Base-by-base conservation (phyloP, 37 sponge, comb jelly and placozoan species). In the Mnemiopsis leidyi region DNA sequence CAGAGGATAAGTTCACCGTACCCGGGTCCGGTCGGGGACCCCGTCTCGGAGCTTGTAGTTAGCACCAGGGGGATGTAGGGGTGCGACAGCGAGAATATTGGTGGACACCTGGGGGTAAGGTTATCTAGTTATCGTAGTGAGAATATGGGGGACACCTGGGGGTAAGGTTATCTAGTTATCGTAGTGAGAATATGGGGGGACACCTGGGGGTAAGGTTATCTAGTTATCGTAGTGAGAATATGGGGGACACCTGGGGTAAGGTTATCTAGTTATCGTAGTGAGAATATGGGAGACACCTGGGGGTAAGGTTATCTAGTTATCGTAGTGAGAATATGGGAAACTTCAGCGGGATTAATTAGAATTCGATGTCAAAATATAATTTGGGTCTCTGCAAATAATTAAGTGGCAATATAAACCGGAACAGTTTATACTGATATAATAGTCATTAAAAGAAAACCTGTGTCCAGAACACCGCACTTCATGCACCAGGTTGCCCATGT, bases 31-130 rank as follows among this genome's bases (percentile, higher is more conserved):
- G 35, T 20, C 36, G 32, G 82, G 35, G 36, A 36, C 1, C 82
- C 82, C 7, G 82, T 79, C 37, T 79, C 82, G 3, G 82, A 79
- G 36, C 36, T 34, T 23, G 82, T 79, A 23, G 82, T 79, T 36
- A 79, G 82, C 7, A 29, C 82, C 36, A 79, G 82, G 16, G 82
- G 82, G 21, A 79, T 79, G 82, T 79, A 79, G 82, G 82, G 82
- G 82, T 79, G 82, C 36, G 82, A 79, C 31, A 29, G 23, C 7
- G 82, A 79, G 35, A 29, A 36, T 29, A 79, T 30, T 23, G 82
- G 82, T 3, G 34, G 29, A 23, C 23, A 23, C 82, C 29, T 23
- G 38, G 38, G 82, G 82, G 75, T 29, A 16, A 33, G 7, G 3
- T 23, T 30, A 18, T n/a, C 3, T 71, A 71, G 21, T 48, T 48